Evolutionary conservation across 2,888 invertebrate genomes (phyloP).

Genomic region (Parnassius smintheus): DNA sequence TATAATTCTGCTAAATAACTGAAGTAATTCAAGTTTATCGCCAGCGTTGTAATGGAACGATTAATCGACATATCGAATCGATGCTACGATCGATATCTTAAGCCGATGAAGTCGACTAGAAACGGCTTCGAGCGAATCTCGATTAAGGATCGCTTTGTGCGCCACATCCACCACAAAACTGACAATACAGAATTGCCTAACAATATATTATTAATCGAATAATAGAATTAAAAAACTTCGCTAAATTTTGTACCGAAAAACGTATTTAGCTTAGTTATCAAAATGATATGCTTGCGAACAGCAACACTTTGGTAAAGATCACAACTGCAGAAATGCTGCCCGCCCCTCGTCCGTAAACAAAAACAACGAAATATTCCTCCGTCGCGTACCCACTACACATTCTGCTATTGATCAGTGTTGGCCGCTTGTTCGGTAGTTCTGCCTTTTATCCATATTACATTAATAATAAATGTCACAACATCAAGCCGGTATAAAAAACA

Average conservation of each 20-base stretch:
- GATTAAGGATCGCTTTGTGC: constrained; percentile 36
- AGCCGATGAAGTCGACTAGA: constrained; percentile 65
- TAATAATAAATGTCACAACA: constrained; percentile 80
- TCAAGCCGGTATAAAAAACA: constrained; percentile 82
- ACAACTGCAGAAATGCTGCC: constrained; percentile 59
- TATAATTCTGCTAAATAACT: constrained; percentile 80
- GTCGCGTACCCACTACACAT: constrained; percentile 72
- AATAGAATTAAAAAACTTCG: constrained; percentile 73
- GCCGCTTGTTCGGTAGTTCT: constrained; percentile 67
- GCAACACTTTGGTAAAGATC: constrained; percentile 76
- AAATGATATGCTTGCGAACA: constrained; percentile 78
- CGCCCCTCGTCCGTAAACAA: constrained; percentile 50
- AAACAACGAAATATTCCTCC: constrained; percentile 49
- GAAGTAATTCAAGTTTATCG: constrained; percentile 70
- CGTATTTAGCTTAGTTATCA: constrained; percentile 71
- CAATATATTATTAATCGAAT: constrained; percentile 73
- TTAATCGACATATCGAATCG: constrained; percentile 34
- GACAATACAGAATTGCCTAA: constrained; percentile 71
- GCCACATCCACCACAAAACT: constrained; percentile 54
- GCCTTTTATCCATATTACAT: constrained; percentile 65
- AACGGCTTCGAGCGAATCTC: constrained; percentile 44
- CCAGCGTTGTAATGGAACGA: constrained; percentile 54
- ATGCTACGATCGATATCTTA: constrained; percentile 39
- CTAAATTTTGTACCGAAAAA: constrained; percentile 75
- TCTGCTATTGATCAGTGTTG: constrained; percentile 69